Base-by-base conservation (phyloP, 2,888 invertebrate genomes). In the Metellina segmentata region DNA sequence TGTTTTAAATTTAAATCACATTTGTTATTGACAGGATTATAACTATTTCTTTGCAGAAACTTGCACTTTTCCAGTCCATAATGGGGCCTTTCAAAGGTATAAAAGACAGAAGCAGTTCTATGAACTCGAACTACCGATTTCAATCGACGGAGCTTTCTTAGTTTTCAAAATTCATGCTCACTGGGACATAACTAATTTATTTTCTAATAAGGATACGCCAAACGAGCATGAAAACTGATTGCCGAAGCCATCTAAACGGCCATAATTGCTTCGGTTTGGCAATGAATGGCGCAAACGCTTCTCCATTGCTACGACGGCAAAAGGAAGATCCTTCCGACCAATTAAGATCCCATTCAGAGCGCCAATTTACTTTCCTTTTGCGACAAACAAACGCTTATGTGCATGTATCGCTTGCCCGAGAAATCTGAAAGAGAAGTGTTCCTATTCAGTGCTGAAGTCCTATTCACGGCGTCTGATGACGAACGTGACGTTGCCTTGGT, bases 401-500 rank as follows among this genome's bases (percentile, higher is more conserved):
- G 34, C 34, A 69, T 74, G 71, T 87, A 87, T 87, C 87, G 61
- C 72, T 81, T 87, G 61, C 87, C 48, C 11, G 49, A 51, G 70
- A 51, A 86, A 49, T 69, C 75, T 81, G 74, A 61, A 61, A 19
- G 34, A 49, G 61, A 72, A 88, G 88, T 52, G 61, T 78, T 82
- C 83, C 49, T 48, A 82, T 83, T 82, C 81, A 34, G 19, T 53
- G 49, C 34, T 74, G 53, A 74, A 82, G 49, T 20, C 69, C 89
- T 89, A 77, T 89, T 89, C 71, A 89, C 53, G 83, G 52, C 52
- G 61, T 85, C 79, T 79, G 85, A 77, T 79, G 71, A 85, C 20
- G 81, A 72, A 85, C 89, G 89, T 90, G 89, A 51, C 13, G 89
- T 90, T 85, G 13, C 61, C 79, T 79, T 90, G 71, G 85, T 16